phyloP scores from a whole-genome alignment of 2,113 vertebrate genomes.

The Myrmecophaga tridactyla region DNA sequence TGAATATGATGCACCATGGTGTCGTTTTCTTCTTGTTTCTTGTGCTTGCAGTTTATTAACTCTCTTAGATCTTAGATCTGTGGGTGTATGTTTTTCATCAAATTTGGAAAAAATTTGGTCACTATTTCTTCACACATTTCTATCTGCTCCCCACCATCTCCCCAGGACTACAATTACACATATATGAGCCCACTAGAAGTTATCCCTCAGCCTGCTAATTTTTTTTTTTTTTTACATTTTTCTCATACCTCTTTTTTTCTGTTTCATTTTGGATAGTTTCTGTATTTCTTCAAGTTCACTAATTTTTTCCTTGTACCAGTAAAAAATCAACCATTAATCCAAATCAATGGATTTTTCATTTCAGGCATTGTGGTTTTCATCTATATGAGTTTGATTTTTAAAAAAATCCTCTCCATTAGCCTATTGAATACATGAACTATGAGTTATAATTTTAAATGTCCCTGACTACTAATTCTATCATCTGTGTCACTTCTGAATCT shows the following conservation, averaged over 20 bases:
- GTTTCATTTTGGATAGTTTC: background rate
- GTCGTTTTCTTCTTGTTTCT: background rate
- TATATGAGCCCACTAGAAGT: background rate
- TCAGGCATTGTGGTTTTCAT: background rate
- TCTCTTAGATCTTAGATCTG: background rate
- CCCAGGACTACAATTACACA: background rate
- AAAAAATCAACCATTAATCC: background rate
- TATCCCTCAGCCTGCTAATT: accelerated
- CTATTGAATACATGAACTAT: background rate
- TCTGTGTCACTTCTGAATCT: background rate
- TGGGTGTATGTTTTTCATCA: background rate
- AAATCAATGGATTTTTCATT: background rate
- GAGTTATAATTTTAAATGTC: background rate
- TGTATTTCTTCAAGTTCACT: background rate
- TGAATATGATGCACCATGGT: background rate
- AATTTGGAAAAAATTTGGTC: background rate
- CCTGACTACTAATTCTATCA: background rate
- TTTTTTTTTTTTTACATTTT: background rate
- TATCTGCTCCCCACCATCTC: background rate
- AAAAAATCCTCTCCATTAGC: background rate
- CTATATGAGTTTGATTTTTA: background rate
- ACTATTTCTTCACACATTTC: background rate
- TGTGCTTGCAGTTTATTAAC: background rate
- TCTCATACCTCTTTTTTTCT: background rate
- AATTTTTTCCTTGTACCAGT: background rate